Evolutionary conservation across 2,797 vertebrate genomes (phyloP).

Genomic region (Poecilia picta): DNA sequence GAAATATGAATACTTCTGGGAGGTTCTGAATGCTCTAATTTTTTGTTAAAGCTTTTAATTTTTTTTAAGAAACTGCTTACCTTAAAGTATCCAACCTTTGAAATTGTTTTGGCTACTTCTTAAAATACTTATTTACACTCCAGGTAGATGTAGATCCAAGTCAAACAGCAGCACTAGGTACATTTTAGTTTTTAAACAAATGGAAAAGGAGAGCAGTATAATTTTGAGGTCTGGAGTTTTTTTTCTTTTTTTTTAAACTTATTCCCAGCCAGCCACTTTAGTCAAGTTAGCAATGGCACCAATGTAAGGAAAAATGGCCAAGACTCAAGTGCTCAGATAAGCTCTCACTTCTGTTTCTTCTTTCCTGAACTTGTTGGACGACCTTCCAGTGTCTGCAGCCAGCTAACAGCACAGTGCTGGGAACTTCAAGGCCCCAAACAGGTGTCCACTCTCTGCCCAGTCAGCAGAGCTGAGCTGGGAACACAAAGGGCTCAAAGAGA

Average conservation of each 20-base stretch:
- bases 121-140: not conserved
- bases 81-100: not conserved
- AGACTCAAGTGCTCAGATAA: slow-evolving; percentile 40
- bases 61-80: not conserved
- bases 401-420: slow-evolving; percentile 64
- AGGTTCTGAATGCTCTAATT: not conserved
- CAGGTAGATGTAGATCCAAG: not conserved
- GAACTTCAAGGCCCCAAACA: slow-evolving; percentile 75
- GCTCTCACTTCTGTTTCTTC: slow-evolving; percentile 44
- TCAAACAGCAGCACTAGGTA: not conserved
- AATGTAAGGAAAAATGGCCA: not conserved
- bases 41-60: not conserved
- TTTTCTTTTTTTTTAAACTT: not conserved
- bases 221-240: not conserved
- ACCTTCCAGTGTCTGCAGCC: slow-evolving; percentile 65
- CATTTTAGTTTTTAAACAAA: not conserved
- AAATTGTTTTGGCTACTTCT: not conserved
- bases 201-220: not conserved
- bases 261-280: not conserved
- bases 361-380: slow-evolving; percentile 57
- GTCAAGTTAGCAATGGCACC: not conserved
- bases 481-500: slow-evolving; percentile 78
- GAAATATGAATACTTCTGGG: not conserved
- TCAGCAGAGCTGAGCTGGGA: slow-evolving; percentile 66
- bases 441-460: slow-evolving; percentile 74